These are phyloP conservation scores for Spinus pinus DNA, from an alignment of 2,797 vertebrate genomes.

Conservation along the genomic window DNA sequence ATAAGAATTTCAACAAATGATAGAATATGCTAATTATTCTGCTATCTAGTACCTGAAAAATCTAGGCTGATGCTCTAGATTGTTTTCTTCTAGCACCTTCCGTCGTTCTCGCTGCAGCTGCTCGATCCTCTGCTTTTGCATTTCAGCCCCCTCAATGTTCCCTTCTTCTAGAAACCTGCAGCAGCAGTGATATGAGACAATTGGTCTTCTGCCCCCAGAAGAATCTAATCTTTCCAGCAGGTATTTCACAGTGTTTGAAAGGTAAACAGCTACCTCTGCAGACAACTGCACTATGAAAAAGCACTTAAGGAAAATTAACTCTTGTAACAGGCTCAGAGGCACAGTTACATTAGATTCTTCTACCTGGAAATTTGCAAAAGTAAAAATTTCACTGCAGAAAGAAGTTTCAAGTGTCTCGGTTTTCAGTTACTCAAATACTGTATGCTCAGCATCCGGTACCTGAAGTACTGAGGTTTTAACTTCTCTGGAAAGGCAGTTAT, in stretches of 20 bases:
- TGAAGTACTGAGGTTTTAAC: background rate
- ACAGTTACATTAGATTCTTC: background rate
- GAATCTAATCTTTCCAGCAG: background rate
- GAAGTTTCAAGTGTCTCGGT: background rate
- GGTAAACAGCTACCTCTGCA: background rate
- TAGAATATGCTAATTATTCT: background rate
- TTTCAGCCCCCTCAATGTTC: constrained; percentile 87
- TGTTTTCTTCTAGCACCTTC: constrained; percentile 86
- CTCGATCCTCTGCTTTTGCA: constrained; percentile 93
- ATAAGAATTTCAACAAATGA: background rate
- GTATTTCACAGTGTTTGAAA: background rate
- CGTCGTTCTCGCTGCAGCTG: constrained; percentile 91
- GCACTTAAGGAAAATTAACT: background rate
- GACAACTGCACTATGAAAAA: background rate
- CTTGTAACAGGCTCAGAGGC: background rate
- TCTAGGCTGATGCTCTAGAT: constrained; percentile 84
- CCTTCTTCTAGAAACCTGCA: constrained; percentile 93
- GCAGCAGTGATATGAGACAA: background rate
- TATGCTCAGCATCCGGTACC: background rate
- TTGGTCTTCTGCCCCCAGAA: background rate
- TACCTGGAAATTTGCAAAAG: background rate
- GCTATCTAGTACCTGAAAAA: constrained; percentile 87
- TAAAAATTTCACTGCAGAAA: background rate
- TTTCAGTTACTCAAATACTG: background rate
- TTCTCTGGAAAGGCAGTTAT: background rate